Evolutionary conservation across 2,113 vertebrate genomes (phyloP).

Genomic region (Crotalus viridis): DNA sequence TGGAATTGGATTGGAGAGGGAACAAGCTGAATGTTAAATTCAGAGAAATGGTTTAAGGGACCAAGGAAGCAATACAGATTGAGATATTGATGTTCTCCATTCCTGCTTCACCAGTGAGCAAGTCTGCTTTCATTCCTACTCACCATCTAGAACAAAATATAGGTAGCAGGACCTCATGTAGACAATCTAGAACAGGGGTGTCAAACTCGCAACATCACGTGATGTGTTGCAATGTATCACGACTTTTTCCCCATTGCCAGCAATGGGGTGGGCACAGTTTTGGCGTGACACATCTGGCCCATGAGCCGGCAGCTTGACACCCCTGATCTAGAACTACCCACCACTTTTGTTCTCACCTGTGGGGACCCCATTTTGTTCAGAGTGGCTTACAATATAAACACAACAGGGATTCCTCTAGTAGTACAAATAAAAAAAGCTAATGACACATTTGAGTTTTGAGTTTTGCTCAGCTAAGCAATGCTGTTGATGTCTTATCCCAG

Average conservation of each 20-base stretch:
- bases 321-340: neutral
- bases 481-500: neutral
- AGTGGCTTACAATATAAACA: neutral
- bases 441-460: neutral
- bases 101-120: neutral
- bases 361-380: neutral
- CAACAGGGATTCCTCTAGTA: neutral
- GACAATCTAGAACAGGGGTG: neutral
- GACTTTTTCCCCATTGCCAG: too few relatives aligned
- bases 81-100: neutral
- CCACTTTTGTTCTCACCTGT: neutral
- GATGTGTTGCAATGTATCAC: too few relatives aligned
- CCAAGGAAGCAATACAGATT: neutral
- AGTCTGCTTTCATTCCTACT: neutral
- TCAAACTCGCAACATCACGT: too few relatives aligned
- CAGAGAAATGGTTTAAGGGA: neutral
- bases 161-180: neutral
- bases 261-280: too few relatives aligned
- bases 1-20: neutral
- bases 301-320: too few relatives aligned
- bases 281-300: too few relatives aligned
- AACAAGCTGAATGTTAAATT: neutral
- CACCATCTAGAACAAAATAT: neutral
- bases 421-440: neutral
- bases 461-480: neutral